Evolutionary conservation across 2,888 invertebrate genomes (phyloP).

Genomic region (Cantharis rufa): DNA sequence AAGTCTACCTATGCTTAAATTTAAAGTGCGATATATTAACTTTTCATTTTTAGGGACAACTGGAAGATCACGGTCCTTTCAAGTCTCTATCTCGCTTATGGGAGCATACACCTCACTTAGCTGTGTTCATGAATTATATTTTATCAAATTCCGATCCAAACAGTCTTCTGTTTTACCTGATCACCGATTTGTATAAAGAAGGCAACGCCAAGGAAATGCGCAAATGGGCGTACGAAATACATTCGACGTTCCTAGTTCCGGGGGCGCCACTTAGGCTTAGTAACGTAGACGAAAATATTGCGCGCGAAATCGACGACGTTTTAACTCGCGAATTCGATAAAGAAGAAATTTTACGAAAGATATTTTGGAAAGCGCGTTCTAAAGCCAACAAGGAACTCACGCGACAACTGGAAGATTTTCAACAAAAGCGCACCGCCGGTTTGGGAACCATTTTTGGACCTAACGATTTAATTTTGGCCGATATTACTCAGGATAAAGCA

Average conservation of each 20-base stretch:
- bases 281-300: slow-evolving; percentile 84
- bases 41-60: slow-evolving; percentile 63
- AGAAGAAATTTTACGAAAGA: slow-evolving; percentile 84
- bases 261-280: slow-evolving; percentile 82
- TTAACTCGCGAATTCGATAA: slow-evolving; percentile 84
- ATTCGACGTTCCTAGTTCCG: slow-evolving; percentile 92
- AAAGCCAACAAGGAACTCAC: slow-evolving; percentile 82
- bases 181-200: slow-evolving; percentile 88
- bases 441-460: slow-evolving; percentile 90
- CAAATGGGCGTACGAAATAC: slow-evolving; percentile 99
- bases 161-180: slow-evolving; percentile 76
- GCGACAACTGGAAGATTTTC: slow-evolving; percentile 76
- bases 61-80: slow-evolving; percentile 88
- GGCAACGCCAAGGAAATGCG: slow-evolving; percentile 88
- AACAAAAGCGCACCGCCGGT: slow-evolving; percentile 87
- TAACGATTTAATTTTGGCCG: slow-evolving; percentile 75
- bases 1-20: slow-evolving; percentile 44
- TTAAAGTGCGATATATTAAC: not conserved
- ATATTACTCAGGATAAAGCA: slow-evolving; percentile 77
- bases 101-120: slow-evolving; percentile 87
- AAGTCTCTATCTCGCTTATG: slow-evolving; percentile 79
- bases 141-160: slow-evolving; percentile 77
- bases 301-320: slow-evolving; percentile 87
- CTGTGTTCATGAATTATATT: slow-evolving; percentile 92
- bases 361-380: slow-evolving; percentile 86